Evolutionary conservation across 1,140 invertebrate species (phyloP).

Genomic region (Drosophila miranda): DNA sequence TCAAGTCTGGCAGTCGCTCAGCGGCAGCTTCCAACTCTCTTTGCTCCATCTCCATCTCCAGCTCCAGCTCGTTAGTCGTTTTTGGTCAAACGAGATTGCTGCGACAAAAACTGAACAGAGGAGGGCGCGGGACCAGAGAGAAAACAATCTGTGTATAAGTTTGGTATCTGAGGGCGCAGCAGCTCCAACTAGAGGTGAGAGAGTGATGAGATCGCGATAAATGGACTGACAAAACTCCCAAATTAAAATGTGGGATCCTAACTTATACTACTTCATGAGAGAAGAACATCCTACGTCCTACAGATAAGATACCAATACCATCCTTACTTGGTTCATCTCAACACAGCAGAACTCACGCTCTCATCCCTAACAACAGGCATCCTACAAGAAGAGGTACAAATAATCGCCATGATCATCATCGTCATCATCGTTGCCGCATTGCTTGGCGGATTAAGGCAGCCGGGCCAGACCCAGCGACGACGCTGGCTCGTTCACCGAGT

Average conservation of each 20-base stretch:
- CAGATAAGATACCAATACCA: neutral
- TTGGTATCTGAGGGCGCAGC: conserved; percentile 58
- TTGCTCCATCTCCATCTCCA: conserved; percentile 18
- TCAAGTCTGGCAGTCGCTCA: conserved; percentile 77
- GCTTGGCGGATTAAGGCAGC: conserved; percentile 71
- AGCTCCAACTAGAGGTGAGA: conserved; percentile 13
- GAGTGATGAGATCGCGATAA: conserved; percentile 7
- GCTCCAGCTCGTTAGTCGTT: conserved; percentile 74
- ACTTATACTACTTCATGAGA: too few relatives aligned
- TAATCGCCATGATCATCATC: conserved; percentile 70
- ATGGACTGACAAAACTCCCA: neutral
- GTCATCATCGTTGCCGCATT: conserved; percentile 60
- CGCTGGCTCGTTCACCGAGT: conserved; percentile 48
- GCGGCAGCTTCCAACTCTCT: conserved; percentile 24
- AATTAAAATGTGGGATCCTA: too few relatives aligned
- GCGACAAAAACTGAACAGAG: conserved; percentile 59
- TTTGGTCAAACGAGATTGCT: conserved; percentile 77
- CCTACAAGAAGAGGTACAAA: conserved; percentile 55
- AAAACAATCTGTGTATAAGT: conserved; percentile 53
- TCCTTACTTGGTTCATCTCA: conserved; percentile 10
- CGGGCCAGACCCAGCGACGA: conserved; percentile 69
- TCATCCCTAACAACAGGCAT: conserved; percentile 6
- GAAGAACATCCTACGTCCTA: too few relatives aligned
- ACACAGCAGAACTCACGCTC: neutral
- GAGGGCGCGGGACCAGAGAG: conserved; percentile 9